Percentiles rank a stretch among this genome's conserved stretches.
Conservation (phyloP, 2,797 vertebrate genomes). For the Cirrhinus mrigala region DNA sequence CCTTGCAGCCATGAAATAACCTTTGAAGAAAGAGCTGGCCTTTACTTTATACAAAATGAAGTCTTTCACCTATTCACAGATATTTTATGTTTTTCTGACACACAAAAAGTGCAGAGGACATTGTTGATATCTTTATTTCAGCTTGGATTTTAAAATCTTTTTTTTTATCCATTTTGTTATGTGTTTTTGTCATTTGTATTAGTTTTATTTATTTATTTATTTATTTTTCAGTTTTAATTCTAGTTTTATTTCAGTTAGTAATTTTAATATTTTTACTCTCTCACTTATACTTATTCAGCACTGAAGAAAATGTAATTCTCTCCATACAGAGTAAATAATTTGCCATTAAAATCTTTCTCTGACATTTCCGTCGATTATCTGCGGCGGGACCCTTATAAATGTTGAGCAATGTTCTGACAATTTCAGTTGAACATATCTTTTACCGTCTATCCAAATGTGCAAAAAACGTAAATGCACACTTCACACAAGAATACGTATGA, state of each 20-base stretch:
- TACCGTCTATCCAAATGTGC: neutral
- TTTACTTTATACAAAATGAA: neutral
- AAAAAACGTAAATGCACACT: neutral
- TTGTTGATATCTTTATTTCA: neutral
- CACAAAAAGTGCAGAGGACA: neutral
- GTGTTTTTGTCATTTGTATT: neutral
- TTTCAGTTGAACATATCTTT: neutral
- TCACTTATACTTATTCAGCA: neutral
- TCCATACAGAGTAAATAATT: neutral
- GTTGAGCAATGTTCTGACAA: neutral
- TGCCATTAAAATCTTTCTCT: neutral
- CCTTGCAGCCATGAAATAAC: neutral
- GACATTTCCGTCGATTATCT: neutral
- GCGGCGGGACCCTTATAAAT: neutral
- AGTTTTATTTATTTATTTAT: no score
- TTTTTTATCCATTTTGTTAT: neutral
- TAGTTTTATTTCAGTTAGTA: no score
- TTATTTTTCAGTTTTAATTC: no score
- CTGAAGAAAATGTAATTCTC: neutral
- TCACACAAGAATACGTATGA: neutral
- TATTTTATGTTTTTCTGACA: neutral
- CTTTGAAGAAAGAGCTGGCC: neutral
- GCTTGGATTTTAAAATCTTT: neutral
- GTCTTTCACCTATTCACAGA: neutral
- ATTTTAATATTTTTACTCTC: no score